A percentile compares a stretch with the other conserved stretches of the same genome.
Conservation (phyloP, 2,797 vertebrate genomes). For the Perodicticus potto region DNA sequence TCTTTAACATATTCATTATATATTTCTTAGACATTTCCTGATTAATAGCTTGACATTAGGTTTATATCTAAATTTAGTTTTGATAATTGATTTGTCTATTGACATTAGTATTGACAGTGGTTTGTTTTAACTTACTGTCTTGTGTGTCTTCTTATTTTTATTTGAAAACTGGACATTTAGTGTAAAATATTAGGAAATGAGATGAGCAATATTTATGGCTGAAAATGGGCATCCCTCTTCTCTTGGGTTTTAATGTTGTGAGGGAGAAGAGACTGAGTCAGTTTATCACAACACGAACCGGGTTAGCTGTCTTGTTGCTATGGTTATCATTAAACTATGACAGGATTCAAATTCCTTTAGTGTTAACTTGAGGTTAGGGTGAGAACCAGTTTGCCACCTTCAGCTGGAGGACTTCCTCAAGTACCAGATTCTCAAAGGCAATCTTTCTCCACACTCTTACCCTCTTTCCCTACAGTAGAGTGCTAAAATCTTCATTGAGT, state of each 20-base stretch:
- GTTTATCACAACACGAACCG: background rate
- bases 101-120: background rate
- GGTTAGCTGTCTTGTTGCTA: background rate
- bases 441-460: background rate
- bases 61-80: background rate
- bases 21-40: background rate
- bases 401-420: too few species aligned
- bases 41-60: background rate
- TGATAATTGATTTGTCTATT: background rate
- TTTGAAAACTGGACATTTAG: background rate
- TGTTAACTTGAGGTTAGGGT: background rate
- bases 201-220: background rate
- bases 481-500: background rate
- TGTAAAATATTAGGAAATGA: background rate
- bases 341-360: background rate
- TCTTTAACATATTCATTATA: background rate
- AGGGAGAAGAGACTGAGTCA: background rate
- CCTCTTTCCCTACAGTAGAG: background rate
- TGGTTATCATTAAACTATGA: background rate
- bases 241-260: background rate
- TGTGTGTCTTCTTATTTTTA: background rate
- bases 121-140: background rate
- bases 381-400: background rate
- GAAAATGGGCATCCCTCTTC: background rate
- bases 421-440: background rate